Evolutionary conservation across 1,140 invertebrate genomes (phyloP).

Genomic region (Eurytemora carolleeae): DNA sequence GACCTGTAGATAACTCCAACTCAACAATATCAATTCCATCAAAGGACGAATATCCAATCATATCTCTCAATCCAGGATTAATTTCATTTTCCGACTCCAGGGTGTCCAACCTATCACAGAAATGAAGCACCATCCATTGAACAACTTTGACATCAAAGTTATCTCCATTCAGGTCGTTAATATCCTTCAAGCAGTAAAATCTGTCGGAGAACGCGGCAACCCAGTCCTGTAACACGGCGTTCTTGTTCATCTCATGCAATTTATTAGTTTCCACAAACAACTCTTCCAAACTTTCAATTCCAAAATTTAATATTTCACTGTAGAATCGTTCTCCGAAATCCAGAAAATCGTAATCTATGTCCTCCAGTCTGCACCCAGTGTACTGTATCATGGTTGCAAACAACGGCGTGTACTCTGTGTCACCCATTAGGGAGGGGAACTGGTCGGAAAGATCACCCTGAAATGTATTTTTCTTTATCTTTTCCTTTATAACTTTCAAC

Average conservation of each 20-base stretch:
- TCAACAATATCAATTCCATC: too few relatives aligned
- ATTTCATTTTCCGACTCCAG: too few relatives aligned
- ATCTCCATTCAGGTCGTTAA: neutral
- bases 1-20: too few relatives aligned
- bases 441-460: neutral
- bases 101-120: neutral
- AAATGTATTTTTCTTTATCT: neutral
- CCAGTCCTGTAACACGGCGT: neutral
- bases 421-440: neutral
- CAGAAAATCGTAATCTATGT: neutral
- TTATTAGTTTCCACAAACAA: neutral
- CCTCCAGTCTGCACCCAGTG: neutral
- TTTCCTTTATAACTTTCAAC: neutral
- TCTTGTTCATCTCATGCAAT: neutral
- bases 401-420: neutral
- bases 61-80: too few relatives aligned
- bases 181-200: neutral
- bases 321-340: neutral
- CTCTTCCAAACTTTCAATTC: neutral
- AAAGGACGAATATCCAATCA: too few relatives aligned
- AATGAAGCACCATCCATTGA: neutral
- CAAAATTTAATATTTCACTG: neutral
- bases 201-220: neutral
- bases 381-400: neutral
- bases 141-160: neutral